Base-by-base conservation (phyloP, 1,140 invertebrate species). In the Sinella curviseta region DNA sequence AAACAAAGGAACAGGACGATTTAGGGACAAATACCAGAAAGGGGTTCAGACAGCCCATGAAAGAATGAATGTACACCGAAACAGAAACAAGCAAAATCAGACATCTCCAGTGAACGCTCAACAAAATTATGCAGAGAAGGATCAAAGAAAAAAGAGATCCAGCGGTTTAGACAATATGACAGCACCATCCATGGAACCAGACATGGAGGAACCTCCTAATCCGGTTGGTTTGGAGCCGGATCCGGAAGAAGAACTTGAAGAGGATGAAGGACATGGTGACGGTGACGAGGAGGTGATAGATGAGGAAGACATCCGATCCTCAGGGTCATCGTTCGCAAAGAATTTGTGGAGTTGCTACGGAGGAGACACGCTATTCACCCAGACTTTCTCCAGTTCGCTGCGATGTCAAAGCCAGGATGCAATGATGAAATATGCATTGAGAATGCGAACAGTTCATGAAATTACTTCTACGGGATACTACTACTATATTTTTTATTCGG, bases 401-500 rank as follows among this genome's bases (percentile, higher is more conserved):
- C 86, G 89, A 28, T 94, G 93, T 83, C 90, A 88, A 14, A 90
- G 90, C 86, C 89, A 91, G 17, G 89, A 89, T 83, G 92, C 92
- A 83, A 87, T 94, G 83, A 89, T 93, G 75, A 90, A 88, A 30
- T 77, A 89, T 90, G 82, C 81, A 2, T 33, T 82, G 73, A 90
- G 91, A 85, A 90, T 93, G 84, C 86, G 90, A 78, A 89, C 90
- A 14, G 88, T 89, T 74, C 93, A 94, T 84, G 89, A 93, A 81
- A 91, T 94, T 17, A 86, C 87, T 33, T 87, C 90, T 55, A 91
- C 93, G 86, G 93, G 93, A 12, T 94, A 94, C 86, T 95, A 94
- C 86, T 94, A 94, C 87, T 94, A 94, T 85, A 94, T 94, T 81
- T 94, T 95, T 87, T 94, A 94, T 84, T 94, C 92, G 83, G 93